Conservation (phyloP, 2,797 vertebrate species). For the Sebastolobus altivelis region DNA sequence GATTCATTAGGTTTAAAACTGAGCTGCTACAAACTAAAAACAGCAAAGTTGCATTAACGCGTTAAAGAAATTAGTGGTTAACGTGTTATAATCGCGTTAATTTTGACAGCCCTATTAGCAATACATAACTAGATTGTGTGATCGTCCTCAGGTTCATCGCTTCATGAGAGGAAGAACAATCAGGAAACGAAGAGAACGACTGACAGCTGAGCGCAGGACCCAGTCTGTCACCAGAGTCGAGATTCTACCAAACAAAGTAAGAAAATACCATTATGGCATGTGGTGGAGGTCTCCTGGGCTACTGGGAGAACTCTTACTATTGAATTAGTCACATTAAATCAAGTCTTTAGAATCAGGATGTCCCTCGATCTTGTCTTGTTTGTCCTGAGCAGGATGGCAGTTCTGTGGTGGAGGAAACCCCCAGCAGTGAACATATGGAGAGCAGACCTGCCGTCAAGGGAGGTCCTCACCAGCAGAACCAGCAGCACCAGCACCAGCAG, state of each 20-base stretch:
- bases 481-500: conserved; percentile 32
- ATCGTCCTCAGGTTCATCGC: conserved; percentile 82
- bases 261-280: neutral
- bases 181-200: conserved; percentile 87
- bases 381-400: conserved; percentile 82
- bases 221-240: conserved; percentile 87
- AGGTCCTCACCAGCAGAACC: neutral
- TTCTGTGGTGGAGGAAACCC: conserved; percentile 83
- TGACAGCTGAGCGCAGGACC: conserved; percentile 86
- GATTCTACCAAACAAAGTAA: conserved; percentile 86
- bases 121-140: neutral
- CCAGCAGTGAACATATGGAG: conserved; percentile 82
- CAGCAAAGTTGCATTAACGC: too few relatives aligned
- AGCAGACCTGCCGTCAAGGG: neutral
- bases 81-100: neutral
- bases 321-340: neutral
- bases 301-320: neutral
- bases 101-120: too few relatives aligned
- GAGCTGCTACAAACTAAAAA: too few relatives aligned
- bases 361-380: neutral
- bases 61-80: too few relatives aligned
- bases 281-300: neutral
- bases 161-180: conserved; percentile 89
- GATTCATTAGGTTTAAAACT: too few relatives aligned
- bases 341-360: neutral